Evolutionary conservation across 2,888 invertebrate genomes (phyloP).

Genomic region (Caenorhabditis macrosperma): DNA sequence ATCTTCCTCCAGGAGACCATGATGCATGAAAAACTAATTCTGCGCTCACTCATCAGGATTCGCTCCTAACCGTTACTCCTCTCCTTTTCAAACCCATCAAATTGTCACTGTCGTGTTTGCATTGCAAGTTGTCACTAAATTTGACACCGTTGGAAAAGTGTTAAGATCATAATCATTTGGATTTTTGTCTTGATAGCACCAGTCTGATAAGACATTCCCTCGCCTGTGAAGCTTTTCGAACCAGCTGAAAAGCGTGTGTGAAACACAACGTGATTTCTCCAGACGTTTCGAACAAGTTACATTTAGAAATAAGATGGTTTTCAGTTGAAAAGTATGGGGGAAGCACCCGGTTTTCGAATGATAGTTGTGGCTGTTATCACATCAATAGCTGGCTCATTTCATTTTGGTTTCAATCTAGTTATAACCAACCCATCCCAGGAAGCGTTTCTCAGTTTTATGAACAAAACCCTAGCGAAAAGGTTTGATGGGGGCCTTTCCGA

Average conservation of each 20-base stretch:
- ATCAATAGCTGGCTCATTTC: slow-evolving; percentile 72
- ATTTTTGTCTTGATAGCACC: slow-evolving; percentile 27
- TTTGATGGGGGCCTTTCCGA: slow-evolving; percentile 57
- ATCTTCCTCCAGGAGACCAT: slow-evolving; percentile 1
- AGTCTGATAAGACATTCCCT: slow-evolving; percentile 38
- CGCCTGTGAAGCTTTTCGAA: background rate
- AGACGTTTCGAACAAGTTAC: background rate
- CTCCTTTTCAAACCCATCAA: slow-evolving; percentile 26
- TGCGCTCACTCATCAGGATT: slow-evolving; percentile 13
- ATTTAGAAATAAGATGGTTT: background rate
- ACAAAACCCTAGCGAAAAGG: slow-evolving; percentile 60
- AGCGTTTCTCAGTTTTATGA: slow-evolving; percentile 70
- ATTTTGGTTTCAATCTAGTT: slow-evolving; percentile 74
- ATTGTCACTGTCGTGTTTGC: slow-evolving; percentile 44
- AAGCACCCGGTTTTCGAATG: slow-evolving; percentile 61
- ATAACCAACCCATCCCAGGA: slow-evolving; percentile 73
- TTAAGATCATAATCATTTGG: slow-evolving; percentile 48
- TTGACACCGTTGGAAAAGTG: slow-evolving; percentile 38
- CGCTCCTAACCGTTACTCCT: background rate
- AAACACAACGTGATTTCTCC: background rate
- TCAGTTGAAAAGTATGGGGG: slow-evolving; percentile 16
- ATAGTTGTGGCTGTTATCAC: slow-evolving; percentile 61
- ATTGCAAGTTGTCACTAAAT: slow-evolving; percentile 38
- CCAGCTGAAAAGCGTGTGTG: slow-evolving; percentile 1
- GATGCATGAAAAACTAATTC: slow-evolving; percentile 7